A percentile compares a stretch with the other conserved stretches of the same genome.
phyloP scores from a whole-genome alignment of 2,113 vertebrate species.

The Pteronura brasiliensis region DNA sequence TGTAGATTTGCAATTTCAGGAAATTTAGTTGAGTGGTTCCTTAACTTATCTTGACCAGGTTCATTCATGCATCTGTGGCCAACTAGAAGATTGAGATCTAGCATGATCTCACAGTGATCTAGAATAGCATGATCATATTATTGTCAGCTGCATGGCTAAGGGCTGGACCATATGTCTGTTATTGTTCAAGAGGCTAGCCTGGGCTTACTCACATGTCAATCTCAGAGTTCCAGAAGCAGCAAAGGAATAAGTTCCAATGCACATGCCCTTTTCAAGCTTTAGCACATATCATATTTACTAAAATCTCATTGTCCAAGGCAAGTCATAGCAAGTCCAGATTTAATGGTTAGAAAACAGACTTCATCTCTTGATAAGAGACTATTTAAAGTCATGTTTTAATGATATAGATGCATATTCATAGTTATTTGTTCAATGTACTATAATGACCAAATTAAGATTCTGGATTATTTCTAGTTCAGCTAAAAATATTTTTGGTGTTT shows the following conservation, averaged over 20 bases:
- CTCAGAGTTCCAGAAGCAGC: not conserved
- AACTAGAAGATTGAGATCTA: not conserved
- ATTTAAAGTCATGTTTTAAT: not conserved
- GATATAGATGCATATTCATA: not conserved
- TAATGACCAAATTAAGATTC: not conserved
- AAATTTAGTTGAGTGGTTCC: not conserved
- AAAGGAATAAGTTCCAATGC: not conserved
- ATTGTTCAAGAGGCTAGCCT: not conserved
- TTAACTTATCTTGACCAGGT: not conserved
- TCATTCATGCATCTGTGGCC: not conserved
- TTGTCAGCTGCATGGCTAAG: not conserved
- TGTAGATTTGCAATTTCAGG: not conserved
- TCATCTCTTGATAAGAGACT: not conserved
- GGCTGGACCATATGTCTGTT: not conserved
- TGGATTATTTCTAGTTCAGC: not conserved
- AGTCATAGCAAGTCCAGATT: not conserved
- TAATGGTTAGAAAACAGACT: not conserved
- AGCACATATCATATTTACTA: not conserved
- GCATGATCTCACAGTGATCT: not conserved
- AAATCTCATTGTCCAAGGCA: not conserved
- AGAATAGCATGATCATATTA: not conserved
- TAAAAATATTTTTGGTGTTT: not conserved
- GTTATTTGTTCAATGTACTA: not conserved
- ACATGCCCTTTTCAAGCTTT: not conserved
- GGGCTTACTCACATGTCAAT: not conserved